A percentile compares a stretch with the other conserved stretches of the same genome.
Conservation (phyloP, 1,140 invertebrate species). For the Diprion similis region DNA sequence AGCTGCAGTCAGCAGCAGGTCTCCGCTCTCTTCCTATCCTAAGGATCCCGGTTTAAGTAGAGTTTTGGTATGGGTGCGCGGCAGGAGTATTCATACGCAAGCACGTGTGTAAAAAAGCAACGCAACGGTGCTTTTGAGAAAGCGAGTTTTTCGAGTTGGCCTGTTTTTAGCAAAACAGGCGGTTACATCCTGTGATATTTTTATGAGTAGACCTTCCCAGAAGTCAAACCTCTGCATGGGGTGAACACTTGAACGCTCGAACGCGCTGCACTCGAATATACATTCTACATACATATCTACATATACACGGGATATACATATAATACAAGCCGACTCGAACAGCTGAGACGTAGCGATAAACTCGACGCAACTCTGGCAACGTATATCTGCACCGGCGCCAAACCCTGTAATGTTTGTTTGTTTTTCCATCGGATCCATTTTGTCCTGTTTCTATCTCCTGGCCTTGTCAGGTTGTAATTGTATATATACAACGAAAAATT, state of each 20-base stretch:
- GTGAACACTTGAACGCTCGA: conserved; percentile 3
- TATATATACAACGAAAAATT: background rate
- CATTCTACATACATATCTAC: too few species aligned
- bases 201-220: conserved; percentile 1
- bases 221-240: conserved; percentile 5
- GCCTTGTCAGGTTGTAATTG: background rate
- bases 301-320: too few species aligned
- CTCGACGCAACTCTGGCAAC: background rate
- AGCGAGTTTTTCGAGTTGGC: background rate
- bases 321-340: background rate
- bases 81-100: background rate
- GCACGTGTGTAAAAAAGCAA: background rate
- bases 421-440: background rate
- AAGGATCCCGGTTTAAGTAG: too few species aligned
- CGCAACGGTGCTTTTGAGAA: background rate
- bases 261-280: background rate
- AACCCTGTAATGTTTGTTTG: background rate
- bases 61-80: too few species aligned
- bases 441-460: background rate
- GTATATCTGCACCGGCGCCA: background rate
- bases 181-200: conserved; percentile 7
- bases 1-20: too few species aligned
- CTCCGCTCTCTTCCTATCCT: too few species aligned
- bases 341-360: background rate
- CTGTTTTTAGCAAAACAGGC: conserved; percentile 7